Conservation (phyloP, 1,140 invertebrate genomes). For the Telenomus remus region DNA sequence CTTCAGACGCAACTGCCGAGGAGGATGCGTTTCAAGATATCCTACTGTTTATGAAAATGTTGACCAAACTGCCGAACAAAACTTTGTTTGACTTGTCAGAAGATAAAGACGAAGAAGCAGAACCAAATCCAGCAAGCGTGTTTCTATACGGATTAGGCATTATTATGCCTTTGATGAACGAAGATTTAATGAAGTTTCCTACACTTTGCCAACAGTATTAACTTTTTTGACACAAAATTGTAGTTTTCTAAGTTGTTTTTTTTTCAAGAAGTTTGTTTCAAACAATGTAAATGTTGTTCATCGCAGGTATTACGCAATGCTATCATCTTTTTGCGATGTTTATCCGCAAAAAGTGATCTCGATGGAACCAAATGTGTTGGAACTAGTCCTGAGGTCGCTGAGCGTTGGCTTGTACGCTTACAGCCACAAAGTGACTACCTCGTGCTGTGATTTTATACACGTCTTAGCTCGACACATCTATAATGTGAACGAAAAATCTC, state of each 20-base stretch:
- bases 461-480: constrained; percentile 74
- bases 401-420: constrained; percentile 82
- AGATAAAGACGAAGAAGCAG: background rate
- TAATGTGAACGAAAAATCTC: constrained; percentile 64
- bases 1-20: constrained; percentile 78
- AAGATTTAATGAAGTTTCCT: constrained; percentile 84
- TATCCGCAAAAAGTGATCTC: constrained; percentile 79
- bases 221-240: too few relatives aligned
- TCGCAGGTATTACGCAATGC: constrained; percentile 77
- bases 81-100: constrained; percentile 80
- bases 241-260: too few relatives aligned
- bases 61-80: constrained; percentile 83
- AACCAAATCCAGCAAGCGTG: constrained; percentile 77
- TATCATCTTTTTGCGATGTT: constrained; percentile 81
- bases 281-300: too few relatives aligned
- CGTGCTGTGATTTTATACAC: constrained; percentile 82
- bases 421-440: constrained; percentile 78
- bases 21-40: constrained; percentile 86
- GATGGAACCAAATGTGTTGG: constrained; percentile 78
- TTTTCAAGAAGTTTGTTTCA: too few relatives aligned
- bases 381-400: constrained; percentile 79
- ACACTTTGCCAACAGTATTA: constrained; percentile 79
- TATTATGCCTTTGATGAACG: constrained; percentile 85
- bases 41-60: constrained; percentile 81
- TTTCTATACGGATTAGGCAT: constrained; percentile 83